These are phyloP conservation scores for Lasioglossum lativentre DNA, from an alignment of 2,888 invertebrate species.

Conservation along the genomic window DNA sequence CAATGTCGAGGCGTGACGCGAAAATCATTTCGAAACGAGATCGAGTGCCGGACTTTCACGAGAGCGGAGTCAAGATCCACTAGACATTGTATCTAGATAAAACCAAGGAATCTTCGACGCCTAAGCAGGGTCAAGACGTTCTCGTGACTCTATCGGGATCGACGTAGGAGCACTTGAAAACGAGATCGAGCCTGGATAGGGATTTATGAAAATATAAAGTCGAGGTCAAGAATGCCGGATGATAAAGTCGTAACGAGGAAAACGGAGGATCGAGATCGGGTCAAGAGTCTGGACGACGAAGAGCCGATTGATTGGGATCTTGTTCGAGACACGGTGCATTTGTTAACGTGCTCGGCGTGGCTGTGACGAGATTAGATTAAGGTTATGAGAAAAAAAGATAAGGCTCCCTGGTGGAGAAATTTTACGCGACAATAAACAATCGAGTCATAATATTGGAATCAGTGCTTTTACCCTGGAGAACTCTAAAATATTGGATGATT, in stretches of 20 bases:
- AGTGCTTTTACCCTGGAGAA: too few species aligned
- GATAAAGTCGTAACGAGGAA: background rate
- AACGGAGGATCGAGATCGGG: constrained; percentile 34
- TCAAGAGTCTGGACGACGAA: constrained; percentile 21
- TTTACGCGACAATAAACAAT: too few species aligned
- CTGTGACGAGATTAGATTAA: background rate
- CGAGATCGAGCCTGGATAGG: constrained; percentile 12
- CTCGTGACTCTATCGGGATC: constrained; percentile 6
- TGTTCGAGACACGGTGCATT: background rate
- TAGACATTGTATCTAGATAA: constrained; percentile 46
- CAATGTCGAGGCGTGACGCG: constrained; percentile 4
- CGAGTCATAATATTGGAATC: too few species aligned
- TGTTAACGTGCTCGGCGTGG: background rate
- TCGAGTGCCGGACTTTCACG: background rate
- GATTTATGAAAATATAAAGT: constrained; percentile 20
- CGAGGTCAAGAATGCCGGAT: constrained; percentile 32
- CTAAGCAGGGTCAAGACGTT: constrained; percentile 22
- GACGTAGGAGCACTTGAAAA: constrained; percentile 1
- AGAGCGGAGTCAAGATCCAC: constrained; percentile 25
- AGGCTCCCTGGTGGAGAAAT: background rate
- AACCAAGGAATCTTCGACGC: background rate
- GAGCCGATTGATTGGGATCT: background rate
- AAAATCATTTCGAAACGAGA: background rate
- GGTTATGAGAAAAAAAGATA: background rate
- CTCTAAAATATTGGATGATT: too few species aligned